Percentiles rank a stretch among this genome's conserved stretches.
Conservation (phyloP, 2,888 invertebrate species). For the Eilema sororculum region DNA sequence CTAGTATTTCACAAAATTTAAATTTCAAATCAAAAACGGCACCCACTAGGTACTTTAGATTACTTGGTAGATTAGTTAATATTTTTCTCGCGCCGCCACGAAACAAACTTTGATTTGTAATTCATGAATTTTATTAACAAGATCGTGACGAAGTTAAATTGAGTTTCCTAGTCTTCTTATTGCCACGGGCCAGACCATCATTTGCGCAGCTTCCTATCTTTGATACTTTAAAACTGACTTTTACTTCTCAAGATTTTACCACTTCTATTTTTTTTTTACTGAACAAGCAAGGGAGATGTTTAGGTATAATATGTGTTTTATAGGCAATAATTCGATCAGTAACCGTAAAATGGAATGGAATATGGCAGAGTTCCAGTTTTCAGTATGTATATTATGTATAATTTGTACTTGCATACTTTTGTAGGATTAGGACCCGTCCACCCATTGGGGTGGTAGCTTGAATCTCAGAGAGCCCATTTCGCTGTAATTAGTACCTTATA, state of each 20-base stretch:
- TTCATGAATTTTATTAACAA: constrained; percentile 76
- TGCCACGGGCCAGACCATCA: constrained; percentile 40
- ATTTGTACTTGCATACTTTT: not conserved
- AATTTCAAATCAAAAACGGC: not conserved
- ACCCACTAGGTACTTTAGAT: not conserved
- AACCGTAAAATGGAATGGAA: not conserved
- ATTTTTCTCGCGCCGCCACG: constrained; percentile 25
- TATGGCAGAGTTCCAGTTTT: not conserved
- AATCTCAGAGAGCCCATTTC: not conserved
- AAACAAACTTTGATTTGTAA: constrained; percentile 71
- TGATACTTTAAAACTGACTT: constrained; percentile 17
- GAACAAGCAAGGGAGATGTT: not conserved
- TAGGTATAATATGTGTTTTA: not conserved
- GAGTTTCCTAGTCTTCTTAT: constrained; percentile 66
- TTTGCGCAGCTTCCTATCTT: constrained; percentile 33
- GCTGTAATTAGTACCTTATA: no score
- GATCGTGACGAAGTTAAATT: constrained; percentile 69
- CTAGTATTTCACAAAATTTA: not conserved
- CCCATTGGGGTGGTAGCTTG: no score
- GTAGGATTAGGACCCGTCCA: not conserved
- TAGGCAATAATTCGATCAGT: not conserved
- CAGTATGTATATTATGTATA: not conserved
- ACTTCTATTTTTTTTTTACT: constrained; percentile 8
- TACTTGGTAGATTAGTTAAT: constrained; percentile 15
- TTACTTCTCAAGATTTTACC: not conserved